Conservation (phyloP, 2,888 invertebrate genomes). For the Hypomecis atomaria region DNA sequence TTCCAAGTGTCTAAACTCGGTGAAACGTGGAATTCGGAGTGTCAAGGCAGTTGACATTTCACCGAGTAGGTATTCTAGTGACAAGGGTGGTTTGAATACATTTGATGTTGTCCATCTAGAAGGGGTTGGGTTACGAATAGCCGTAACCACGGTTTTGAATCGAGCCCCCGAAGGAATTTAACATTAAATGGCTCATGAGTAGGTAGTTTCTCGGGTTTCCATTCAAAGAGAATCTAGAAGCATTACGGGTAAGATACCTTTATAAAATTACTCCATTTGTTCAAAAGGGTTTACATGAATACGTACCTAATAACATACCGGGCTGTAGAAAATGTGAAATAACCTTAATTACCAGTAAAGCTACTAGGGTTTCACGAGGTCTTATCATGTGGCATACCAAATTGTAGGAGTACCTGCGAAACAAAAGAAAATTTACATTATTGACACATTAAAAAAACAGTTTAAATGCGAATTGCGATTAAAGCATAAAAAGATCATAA, state of each 20-base stretch:
- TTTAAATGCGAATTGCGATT: conserved; percentile 46
- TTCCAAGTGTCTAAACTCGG: conserved; percentile 53
- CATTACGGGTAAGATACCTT: conserved; percentile 13
- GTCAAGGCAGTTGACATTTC: conserved; percentile 55
- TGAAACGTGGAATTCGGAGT: conserved; percentile 54
- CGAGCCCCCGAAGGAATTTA: conserved; percentile 17
- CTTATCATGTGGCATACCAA: neutral
- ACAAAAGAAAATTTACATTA: conserved; percentile 41
- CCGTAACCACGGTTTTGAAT: conserved; percentile 19
- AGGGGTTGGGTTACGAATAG: conserved; percentile 32
- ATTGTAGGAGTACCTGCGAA: conserved; percentile 49
- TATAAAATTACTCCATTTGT: conserved; percentile 19
- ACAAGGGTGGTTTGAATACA: conserved; percentile 48
- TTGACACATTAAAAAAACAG: conserved; percentile 35
- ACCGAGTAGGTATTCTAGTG: conserved; percentile 44
- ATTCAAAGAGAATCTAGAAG: conserved; percentile 17
- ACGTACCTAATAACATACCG: neutral
- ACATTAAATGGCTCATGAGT: conserved; percentile 5
- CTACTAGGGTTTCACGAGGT: neutral
- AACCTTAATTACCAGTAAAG: conserved; percentile 2
- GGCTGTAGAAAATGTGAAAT: neutral
- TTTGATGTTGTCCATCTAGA: conserved; percentile 36
- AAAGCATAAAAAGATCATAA: conserved; percentile 51
- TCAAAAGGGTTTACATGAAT: conserved; percentile 7
- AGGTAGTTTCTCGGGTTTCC: conserved; percentile 5